phyloP scores from a whole-genome alignment of 2,113 vertebrate species.

The Chrysochloris asiatica region DNA sequence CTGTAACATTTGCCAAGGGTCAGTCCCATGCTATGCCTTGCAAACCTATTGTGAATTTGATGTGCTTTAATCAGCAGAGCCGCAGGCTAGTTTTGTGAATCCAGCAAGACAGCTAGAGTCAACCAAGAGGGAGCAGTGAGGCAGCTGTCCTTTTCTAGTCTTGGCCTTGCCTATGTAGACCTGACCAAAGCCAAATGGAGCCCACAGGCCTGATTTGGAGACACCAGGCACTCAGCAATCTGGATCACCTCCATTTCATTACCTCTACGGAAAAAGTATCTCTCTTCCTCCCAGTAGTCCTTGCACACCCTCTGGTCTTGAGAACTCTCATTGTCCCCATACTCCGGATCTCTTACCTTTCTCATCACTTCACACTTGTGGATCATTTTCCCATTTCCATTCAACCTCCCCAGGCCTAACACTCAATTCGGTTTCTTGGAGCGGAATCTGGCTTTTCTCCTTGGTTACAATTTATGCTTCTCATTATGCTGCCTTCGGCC shows the following conservation, averaged over 20 bases:
- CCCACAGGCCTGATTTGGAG: background rate
- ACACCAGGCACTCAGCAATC: accelerated
- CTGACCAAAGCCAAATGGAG: background rate
- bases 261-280: background rate
- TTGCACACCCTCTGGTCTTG: accelerated
- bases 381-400: background rate
- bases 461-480: slow-evolving; percentile 18
- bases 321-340: accelerated
- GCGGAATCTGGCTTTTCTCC: background rate
- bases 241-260: background rate
- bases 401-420: background rate
- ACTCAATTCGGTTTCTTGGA: slow-evolving; percentile 24
- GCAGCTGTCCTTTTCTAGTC: background rate
- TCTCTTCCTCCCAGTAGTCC: background rate
- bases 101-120: background rate
- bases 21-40: background rate
- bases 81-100: background rate
- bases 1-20: background rate
- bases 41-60: background rate
- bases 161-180: background rate
- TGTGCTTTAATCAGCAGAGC: slow-evolving; percentile 32
- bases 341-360: background rate
- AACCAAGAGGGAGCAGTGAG: background rate
- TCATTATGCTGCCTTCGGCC: background rate
- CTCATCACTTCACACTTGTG: background rate